Base-by-base conservation (phyloP, 1,140 invertebrate genomes). In the Anoplophora glabripennis region DNA sequence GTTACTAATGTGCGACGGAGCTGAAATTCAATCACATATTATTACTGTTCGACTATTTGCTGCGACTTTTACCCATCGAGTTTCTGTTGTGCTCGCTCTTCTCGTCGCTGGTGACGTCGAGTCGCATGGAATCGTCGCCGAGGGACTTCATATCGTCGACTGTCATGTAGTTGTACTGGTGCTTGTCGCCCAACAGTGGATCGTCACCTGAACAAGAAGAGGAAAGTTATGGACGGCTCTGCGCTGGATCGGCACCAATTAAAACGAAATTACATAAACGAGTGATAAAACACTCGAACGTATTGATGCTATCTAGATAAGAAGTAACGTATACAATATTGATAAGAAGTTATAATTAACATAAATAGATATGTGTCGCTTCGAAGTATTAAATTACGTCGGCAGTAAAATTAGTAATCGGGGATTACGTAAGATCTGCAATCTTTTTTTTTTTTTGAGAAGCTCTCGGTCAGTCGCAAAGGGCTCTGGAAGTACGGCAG, bases 131-230 rank as follows among this genome's bases (percentile, higher is more conserved):
- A 75, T 90, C 89, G 75, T 90, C 89, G 49, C 85, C 86, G 63
- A 90, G 79, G 36, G 86, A 87, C 77, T 90, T 90, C 87, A 89
- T 89, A 66, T 90, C 87, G 76, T 90, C 89, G 57, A 85, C 85
- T 57, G 88, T 90, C 84, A 93, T 89, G 80, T 93, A 93, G 65
- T 90, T 83, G 78, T 93, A 93, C 61, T 92, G 89, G 65, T 92
- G 89, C 71, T 88, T 86, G 76, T 94, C 88, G 67, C 84, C 86
- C 36, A 85, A 72, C 78, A 88, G 83, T 36, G 84, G 85, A 77
- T 89, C 88, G 78, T 93, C 90, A 72, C 89, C 90, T 92, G 76
- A 36, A 46, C 14, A 36, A n/a, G 51, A 12, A 56, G 17, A 21
- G 15, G 9, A n/a, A 12, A 33, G 11, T 49, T 34, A 45, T 17